A percentile compares a stretch with the other conserved stretches of the same genome.
Evolutionary conservation across 2,888 invertebrate genomes (phyloP).

Genomic region (Cerastis rubricosa): DNA sequence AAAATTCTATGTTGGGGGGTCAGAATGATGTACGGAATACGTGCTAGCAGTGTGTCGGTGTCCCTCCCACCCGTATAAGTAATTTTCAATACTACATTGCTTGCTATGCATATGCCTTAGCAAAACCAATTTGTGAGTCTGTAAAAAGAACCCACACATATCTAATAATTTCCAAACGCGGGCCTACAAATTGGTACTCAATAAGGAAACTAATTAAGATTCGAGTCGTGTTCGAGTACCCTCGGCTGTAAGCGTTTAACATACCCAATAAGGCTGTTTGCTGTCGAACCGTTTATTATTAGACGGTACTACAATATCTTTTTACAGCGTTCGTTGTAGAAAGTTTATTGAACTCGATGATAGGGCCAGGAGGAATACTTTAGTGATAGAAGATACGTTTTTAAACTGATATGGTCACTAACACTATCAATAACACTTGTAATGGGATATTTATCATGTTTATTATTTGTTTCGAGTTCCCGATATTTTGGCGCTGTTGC

Average conservation of each 20-base stretch:
- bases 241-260: conserved; percentile 14
- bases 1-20: too few relatives aligned
- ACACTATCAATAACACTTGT: too few relatives aligned
- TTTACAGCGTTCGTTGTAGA: background rate
- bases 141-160: conserved; percentile 2
- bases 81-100: background rate
- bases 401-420: too few relatives aligned
- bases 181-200: conserved; percentile 29
- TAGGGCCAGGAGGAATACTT: background rate
- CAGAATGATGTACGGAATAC: background rate
- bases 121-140: conserved; percentile 6
- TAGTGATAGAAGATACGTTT: too few relatives aligned
- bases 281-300: conserved; percentile 27
- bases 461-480: too few relatives aligned
- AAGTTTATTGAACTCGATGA: conserved; percentile 12
- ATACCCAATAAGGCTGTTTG: conserved; percentile 31
- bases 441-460: too few relatives aligned
- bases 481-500: too few relatives aligned
- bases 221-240: conserved; percentile 30
- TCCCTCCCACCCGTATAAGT: background rate
- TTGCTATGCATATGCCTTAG: background rate
- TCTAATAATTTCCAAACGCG: background rate
- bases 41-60: background rate
- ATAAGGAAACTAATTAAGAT: conserved; percentile 40
- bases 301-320: conserved; percentile 9